These are phyloP conservation scores for Sardina pilchardus DNA, from an alignment of 2,113 vertebrate genomes.

Conservation along the genomic window DNA sequence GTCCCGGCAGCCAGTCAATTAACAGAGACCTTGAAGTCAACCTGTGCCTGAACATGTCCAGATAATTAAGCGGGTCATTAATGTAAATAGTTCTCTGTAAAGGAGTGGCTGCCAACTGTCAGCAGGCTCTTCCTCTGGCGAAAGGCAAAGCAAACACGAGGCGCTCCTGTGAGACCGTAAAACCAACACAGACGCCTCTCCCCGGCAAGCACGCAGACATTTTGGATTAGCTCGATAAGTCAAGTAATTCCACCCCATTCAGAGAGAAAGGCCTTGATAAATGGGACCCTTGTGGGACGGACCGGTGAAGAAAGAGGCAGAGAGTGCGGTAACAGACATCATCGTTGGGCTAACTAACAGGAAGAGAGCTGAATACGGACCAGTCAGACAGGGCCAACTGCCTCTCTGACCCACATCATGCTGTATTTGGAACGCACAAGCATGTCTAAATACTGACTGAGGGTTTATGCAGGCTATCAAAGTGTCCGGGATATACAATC, in stretches of 20 bases:
- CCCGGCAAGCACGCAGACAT: not conserved
- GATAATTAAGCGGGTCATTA: not conserved
- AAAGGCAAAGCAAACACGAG: constrained; percentile 18
- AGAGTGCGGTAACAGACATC: not conserved
- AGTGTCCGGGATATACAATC: not conserved
- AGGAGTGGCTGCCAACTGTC: constrained; percentile 15
- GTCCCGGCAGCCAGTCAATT: not conserved
- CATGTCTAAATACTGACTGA: not conserved
- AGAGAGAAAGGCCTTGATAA: not conserved
- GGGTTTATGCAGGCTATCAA: not conserved
- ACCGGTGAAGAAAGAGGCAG: not conserved
- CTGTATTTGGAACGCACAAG: not conserved
- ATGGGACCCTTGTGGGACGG: not conserved
- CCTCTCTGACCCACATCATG: not conserved
- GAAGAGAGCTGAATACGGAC: not conserved
- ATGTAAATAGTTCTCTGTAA: not conserved
- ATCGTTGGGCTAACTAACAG: not conserved
- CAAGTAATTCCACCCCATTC: constrained; percentile 20
- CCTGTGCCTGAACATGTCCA: not conserved
- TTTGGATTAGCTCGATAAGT: constrained; percentile 8
- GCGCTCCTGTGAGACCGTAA: not conserved
- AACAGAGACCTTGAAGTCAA: not conserved
- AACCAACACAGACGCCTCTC: constrained; percentile 10
- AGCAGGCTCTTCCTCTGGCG: constrained; percentile 9
- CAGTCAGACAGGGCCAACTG: not conserved